A percentile compares a stretch with the other conserved stretches of the same genome.
Evolutionary conservation across 2,113 vertebrate genomes (phyloP).

Genomic region (Nymphicus hollandicus): DNA sequence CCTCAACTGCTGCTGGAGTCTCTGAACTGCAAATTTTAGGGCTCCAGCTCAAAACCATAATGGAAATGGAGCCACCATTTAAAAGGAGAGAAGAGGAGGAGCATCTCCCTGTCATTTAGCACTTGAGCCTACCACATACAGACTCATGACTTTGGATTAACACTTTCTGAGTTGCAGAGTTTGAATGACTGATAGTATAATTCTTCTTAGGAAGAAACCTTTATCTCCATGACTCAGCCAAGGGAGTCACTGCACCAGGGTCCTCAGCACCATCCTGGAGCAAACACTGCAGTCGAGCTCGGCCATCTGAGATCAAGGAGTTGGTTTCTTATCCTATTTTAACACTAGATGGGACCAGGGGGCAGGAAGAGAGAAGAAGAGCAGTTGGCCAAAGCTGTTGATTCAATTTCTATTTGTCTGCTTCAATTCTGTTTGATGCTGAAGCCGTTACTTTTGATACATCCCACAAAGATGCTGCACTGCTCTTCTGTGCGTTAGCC

Average conservation of each 20-base stretch:
- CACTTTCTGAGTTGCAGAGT: not conserved
- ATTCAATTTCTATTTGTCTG: not conserved
- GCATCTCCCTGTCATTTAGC: not conserved
- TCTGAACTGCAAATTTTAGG: not conserved
- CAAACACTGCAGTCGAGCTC: not conserved
- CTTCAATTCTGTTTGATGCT: not conserved
- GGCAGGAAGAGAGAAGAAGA: not conserved
- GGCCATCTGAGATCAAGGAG: not conserved
- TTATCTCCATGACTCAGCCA: not conserved
- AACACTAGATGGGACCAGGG: not conserved
- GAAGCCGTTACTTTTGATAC: not conserved
- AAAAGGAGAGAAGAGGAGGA: not conserved
- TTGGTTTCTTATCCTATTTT: not conserved
- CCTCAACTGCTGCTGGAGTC: not conserved
- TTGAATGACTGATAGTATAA: not conserved
- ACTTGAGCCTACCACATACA: not conserved
- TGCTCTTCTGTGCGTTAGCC: not conserved
- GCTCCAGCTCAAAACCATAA: not conserved
- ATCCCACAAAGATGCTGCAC: not conserved
- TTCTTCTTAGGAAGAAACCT: not conserved
- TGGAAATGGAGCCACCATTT: not conserved
- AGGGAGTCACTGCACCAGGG: not conserved
- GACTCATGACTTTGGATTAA: rapidly evolving
- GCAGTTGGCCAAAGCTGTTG: not conserved
- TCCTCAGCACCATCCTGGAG: not conserved